A percentile compares a stretch with the other conserved stretches of the same genome.
Evolutionary conservation across 2,888 invertebrate genomes (phyloP).

Genomic region (Balanococcus diminutus): DNA sequence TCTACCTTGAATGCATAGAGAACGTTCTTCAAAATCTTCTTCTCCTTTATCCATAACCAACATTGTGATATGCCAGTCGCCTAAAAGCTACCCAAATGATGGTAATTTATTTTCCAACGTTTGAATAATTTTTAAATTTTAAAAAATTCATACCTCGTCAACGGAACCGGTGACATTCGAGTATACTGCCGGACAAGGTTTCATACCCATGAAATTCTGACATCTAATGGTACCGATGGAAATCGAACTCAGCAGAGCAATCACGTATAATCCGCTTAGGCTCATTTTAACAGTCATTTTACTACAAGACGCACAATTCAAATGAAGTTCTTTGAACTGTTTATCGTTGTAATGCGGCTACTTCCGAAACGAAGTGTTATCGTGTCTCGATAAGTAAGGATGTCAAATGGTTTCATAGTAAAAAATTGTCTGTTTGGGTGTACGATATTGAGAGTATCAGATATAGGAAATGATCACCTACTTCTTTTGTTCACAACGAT

Average conservation of each 20-base stretch:
- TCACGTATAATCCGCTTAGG: neutral
- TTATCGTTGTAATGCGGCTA: neutral
- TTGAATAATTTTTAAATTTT: neutral
- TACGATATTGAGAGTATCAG: neutral
- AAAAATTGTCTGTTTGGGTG: neutral
- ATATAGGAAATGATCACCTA: neutral
- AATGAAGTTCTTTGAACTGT: slow-evolving; percentile 47
- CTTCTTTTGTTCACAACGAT: neutral
- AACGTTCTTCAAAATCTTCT: slow-evolving; percentile 58
- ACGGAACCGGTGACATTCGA: slow-evolving; percentile 1
- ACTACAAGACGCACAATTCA: neutral
- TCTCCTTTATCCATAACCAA: slow-evolving; percentile 58
- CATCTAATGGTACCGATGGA: neutral
- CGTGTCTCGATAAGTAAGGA: neutral
- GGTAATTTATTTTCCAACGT: neutral
- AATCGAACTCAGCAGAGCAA: neutral
- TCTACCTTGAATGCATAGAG: slow-evolving; percentile 58
- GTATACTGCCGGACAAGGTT: slow-evolving; percentile 19
- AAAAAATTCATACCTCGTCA: slow-evolving; percentile 40
- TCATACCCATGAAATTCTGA: slow-evolving; percentile 3
- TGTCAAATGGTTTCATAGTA: neutral
- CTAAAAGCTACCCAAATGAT: slow-evolving; percentile 57
- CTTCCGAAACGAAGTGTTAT: neutral
- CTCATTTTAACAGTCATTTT: slow-evolving; percentile 16
- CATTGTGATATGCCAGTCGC: slow-evolving; percentile 59